These are phyloP conservation scores for Amyelois transitella DNA, from an alignment of 1,140 invertebrate species.

Conservation along the genomic window DNA sequence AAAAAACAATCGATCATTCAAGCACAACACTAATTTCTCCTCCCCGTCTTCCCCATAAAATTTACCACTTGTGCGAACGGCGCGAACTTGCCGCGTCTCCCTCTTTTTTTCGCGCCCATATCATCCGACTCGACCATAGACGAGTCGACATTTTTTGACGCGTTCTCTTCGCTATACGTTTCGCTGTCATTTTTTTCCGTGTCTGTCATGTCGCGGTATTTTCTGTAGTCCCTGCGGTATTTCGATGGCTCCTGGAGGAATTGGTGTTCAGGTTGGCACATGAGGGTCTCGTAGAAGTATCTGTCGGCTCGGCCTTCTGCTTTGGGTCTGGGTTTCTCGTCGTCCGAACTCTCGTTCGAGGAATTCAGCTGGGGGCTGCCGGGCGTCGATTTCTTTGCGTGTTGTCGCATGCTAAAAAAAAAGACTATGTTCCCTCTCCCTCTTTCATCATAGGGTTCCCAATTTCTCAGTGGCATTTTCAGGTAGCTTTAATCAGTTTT, in stretches of 20 bases:
- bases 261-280: slow-evolving; percentile 51
- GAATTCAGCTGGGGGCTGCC: slow-evolving; percentile 34
- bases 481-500: too few species aligned
- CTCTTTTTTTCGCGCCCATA: slow-evolving; percentile 42
- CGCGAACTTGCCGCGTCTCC: slow-evolving; percentile 43
- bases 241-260: slow-evolving; percentile 34
- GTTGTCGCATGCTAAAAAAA: neutral
- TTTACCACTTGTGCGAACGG: slow-evolving; percentile 60
- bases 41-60: slow-evolving; percentile 58
- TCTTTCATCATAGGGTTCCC: too few species aligned
- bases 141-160: slow-evolving; percentile 47
- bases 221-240: slow-evolving; percentile 34
- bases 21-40: slow-evolving; percentile 43
- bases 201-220: slow-evolving; percentile 48
- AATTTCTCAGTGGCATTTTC: too few species aligned
- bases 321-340: slow-evolving; percentile 39
- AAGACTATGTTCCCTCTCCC: too few species aligned
- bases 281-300: slow-evolving; percentile 58
- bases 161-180: slow-evolving; percentile 44
- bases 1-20: slow-evolving; percentile 14
- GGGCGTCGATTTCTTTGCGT: slow-evolving; percentile 31
- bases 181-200: slow-evolving; percentile 52
- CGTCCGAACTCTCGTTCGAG: slow-evolving; percentile 54
- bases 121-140: slow-evolving; percentile 50
- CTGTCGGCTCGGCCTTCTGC: slow-evolving; percentile 38